Percentiles rank a stretch among this genome's conserved stretches.
These are phyloP conservation scores for Pyrocoelia pectoralis DNA, from an alignment of 2,888 invertebrate genomes.

Conservation along the genomic window DNA sequence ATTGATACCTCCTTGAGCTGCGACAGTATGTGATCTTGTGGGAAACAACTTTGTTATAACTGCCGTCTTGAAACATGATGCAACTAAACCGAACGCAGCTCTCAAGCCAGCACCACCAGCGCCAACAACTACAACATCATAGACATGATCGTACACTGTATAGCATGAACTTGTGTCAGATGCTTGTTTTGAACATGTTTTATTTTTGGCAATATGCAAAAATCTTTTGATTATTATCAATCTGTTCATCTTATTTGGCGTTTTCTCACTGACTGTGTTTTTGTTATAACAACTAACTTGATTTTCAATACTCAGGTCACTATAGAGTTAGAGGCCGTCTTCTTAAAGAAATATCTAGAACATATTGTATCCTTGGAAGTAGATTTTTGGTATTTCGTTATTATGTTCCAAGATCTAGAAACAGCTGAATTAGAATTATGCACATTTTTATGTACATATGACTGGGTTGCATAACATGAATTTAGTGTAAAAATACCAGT, in stretches of 20 bases:
- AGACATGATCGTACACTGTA: constrained; percentile 93
- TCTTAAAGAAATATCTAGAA: too few species aligned
- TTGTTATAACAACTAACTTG: too few species aligned
- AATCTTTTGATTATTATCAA: not conserved
- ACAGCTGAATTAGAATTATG: too few species aligned
- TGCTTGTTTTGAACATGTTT: not conserved
- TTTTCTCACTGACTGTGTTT: not conserved
- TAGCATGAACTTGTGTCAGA: constrained; percentile 66
- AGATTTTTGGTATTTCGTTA: too few species aligned
- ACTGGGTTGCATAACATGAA: too few species aligned
- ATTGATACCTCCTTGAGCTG: constrained; percentile 99
- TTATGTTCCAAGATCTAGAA: too few species aligned
- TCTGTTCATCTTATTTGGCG: not conserved
- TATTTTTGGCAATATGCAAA: constrained; percentile 13
- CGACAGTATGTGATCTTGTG: constrained; percentile 97
- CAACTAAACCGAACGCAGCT: constrained; percentile 96
- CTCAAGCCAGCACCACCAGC: constrained; percentile 97
- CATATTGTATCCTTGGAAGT: too few species aligned
- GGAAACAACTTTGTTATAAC: constrained; percentile 98
- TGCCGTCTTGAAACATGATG: constrained; percentile 96
- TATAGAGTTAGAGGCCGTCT: too few species aligned
- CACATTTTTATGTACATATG: too few species aligned
- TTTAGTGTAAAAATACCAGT: too few species aligned
- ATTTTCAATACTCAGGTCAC: too few species aligned
- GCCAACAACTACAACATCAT: constrained; percentile 97